A percentile compares a stretch with the other conserved stretches of the same genome.
phyloP scores from a whole-genome alignment of 2,888 invertebrate genomes.

The Mimumesa dahlbomi region DNA sequence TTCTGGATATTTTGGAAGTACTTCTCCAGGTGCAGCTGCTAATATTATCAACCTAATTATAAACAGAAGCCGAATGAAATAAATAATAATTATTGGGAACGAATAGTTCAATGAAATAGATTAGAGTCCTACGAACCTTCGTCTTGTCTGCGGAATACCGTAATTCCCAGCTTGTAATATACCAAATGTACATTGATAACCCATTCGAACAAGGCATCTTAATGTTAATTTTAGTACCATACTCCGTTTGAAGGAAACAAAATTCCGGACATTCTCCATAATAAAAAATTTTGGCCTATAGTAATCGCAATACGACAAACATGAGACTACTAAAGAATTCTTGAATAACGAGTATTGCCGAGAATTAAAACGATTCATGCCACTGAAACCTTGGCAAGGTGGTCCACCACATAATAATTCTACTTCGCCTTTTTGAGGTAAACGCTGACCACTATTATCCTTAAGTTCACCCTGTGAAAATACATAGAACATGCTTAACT shows the following conservation, averaged over 20 bases:
- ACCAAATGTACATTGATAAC: constrained; percentile 93
- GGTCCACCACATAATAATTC: constrained; percentile 93
- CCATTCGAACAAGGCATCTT: constrained; percentile 89
- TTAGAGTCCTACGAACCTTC: constrained; percentile 81
- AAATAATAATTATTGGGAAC: too few species aligned
- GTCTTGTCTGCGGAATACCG: constrained; percentile 91
- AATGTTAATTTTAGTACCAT: constrained; percentile 91
- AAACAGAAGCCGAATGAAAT: too few species aligned
- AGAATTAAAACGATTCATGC: constrained; percentile 93
- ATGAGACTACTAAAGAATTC: constrained; percentile 91
- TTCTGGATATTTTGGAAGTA: constrained; percentile 88
- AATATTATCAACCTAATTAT: constrained; percentile 87
- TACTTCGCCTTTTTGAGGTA: constrained; percentile 90
- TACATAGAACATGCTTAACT: too few species aligned
- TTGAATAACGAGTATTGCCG: constrained; percentile 92
- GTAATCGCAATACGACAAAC: constrained; percentile 92
- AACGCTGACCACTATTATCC: constrained; percentile 81
- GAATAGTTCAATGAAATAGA: too few species aligned
- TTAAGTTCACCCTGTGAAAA: constrained; percentile 80
- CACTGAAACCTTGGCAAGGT: constrained; percentile 94
- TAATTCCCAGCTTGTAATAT: constrained; percentile 92
- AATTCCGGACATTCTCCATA: constrained; percentile 92
- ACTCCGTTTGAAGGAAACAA: constrained; percentile 90
- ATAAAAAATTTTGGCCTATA: constrained; percentile 92
- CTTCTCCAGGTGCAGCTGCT: constrained; percentile 90